Percentiles rank a stretch among this genome's conserved stretches.
Conservation (phyloP, 2,797 vertebrate species). For the Anabas testudineus region DNA sequence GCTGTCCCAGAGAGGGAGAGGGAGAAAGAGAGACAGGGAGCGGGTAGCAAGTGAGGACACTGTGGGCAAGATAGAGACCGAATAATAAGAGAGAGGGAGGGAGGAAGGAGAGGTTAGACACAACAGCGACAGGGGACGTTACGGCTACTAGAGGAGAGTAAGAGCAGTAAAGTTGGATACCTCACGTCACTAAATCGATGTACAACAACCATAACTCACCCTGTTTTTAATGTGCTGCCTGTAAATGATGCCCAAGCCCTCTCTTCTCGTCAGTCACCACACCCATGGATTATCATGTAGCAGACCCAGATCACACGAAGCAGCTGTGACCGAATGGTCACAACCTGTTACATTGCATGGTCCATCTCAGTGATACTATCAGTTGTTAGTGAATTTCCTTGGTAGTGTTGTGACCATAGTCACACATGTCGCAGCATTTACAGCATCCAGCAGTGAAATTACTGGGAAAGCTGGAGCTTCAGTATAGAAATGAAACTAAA, state of each 20-base stretch:
- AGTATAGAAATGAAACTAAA: no score
- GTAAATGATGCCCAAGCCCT: slow-evolving; percentile 42
- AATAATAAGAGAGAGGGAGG: slow-evolving; percentile 58
- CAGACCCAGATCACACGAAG: slow-evolving; percentile 30
- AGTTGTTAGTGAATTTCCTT: slow-evolving; percentile 88
- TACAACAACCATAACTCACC: slow-evolving; percentile 2
- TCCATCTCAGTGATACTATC: slow-evolving; percentile 79
- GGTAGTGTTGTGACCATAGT: slow-evolving; percentile 8
- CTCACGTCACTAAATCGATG: slow-evolving; percentile 14
- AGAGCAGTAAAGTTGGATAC: slow-evolving; percentile 7
- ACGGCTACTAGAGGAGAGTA: slow-evolving; percentile 15
- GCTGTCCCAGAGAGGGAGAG: slow-evolving; percentile 87
- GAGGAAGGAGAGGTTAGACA: slow-evolving; percentile 27
- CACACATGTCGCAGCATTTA: background rate
- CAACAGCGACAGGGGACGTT: slow-evolving; percentile 24
- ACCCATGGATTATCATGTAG: slow-evolving; percentile 43
- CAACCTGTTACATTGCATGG: slow-evolving; percentile 86
- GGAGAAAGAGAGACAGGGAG: slow-evolving; percentile 61
- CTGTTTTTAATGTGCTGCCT: slow-evolving; percentile 28
- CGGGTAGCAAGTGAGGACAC: slow-evolving; percentile 58
- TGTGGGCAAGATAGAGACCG: slow-evolving; percentile 54
- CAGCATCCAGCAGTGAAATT: slow-evolving; percentile 3
- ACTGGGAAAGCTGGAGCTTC: slow-evolving; percentile 32
- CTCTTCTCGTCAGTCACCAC: slow-evolving; percentile 53
- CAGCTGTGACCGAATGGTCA: slow-evolving; percentile 83